Evolutionary conservation across 2,888 invertebrate genomes (phyloP).

Genomic region (Phalangium opilio): DNA sequence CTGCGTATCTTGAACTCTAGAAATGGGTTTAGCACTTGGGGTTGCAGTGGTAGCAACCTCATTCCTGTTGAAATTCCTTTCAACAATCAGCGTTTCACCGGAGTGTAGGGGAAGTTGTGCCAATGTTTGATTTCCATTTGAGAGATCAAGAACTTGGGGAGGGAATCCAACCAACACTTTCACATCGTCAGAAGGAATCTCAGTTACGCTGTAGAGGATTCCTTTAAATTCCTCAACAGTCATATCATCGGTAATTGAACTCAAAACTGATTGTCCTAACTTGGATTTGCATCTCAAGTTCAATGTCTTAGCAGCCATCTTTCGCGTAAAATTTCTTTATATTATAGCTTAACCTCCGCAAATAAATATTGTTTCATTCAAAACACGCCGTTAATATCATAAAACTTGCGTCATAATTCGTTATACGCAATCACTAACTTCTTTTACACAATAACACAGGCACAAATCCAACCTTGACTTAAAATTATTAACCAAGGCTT

Average conservation of each 20-base stretch:
- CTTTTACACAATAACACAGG: no score
- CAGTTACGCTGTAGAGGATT: constrained; percentile 50
- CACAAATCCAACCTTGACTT: no score
- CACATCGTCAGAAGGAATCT: constrained; percentile 38
- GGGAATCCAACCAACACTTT: constrained; percentile 66
- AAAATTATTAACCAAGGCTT: no score
- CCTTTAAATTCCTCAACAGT: constrained; percentile 57
- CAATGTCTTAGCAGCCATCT: constrained; percentile 8
- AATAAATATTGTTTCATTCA: no score
- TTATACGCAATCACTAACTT: no score
- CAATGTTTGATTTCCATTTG: constrained; percentile 43
- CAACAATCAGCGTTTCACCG: constrained; percentile 75
- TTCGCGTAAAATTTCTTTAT: no score
- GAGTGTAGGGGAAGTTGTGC: constrained; percentile 54
- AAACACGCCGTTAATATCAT: no score
- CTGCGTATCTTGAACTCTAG: constrained; percentile 12
- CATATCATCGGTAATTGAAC: constrained; percentile 49
- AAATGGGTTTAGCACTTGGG: neutral
- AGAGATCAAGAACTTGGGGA: constrained; percentile 59
- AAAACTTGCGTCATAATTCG: no score
- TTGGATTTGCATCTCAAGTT: constrained; percentile 45
- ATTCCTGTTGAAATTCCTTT: constrained; percentile 40
- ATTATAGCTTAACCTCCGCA: no score
- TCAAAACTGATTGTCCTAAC: constrained; percentile 59
- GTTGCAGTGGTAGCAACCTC: neutral